These are phyloP conservation scores for Helicoverpa armigera DNA, from an alignment of 1,140 invertebrate genomes.

Conservation along the genomic window DNA sequence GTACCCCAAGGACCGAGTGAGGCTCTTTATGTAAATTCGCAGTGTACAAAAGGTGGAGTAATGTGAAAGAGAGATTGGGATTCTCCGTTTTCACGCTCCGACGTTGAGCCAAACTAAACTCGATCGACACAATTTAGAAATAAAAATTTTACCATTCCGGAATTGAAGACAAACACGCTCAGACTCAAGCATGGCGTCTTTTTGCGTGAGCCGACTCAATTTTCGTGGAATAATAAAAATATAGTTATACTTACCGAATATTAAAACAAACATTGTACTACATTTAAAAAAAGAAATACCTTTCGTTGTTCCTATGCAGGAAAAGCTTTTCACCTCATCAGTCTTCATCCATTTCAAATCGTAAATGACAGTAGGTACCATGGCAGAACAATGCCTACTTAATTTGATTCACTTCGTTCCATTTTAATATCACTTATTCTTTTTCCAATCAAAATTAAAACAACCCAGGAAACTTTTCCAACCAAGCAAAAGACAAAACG, in stretches of 20 bases:
- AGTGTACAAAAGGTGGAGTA: conserved; percentile 77
- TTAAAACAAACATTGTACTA: not conserved
- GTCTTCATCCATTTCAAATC: too few species aligned
- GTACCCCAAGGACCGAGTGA: conserved; percentile 73
- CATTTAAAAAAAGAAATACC: too few species aligned
- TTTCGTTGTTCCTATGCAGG: too few species aligned
- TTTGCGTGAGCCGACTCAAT: conserved; percentile 44
- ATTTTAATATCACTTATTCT: too few species aligned
- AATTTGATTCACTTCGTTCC: too few species aligned
- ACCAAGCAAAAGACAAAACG: not conserved
- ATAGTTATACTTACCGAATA: conserved; percentile 4
- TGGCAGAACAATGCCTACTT: too few species aligned
- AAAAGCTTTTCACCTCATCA: too few species aligned
- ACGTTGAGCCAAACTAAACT: conserved; percentile 58
- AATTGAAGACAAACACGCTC: conserved; percentile 63
- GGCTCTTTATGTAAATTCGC: conserved; percentile 78
- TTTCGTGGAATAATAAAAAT: conserved; percentile 33
- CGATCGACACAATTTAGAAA: conserved; percentile 64
- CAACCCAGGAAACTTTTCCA: not conserved
- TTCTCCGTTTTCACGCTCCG: conserved; percentile 66
- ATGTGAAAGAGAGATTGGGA: conserved; percentile 76
- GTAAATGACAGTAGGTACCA: too few species aligned
- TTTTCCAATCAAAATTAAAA: not conserved
- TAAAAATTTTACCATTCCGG: conserved; percentile 61
- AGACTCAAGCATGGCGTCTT: conserved; percentile 40